Conservation (phyloP, 2,888 invertebrate genomes). For the Clostera curtula region DNA sequence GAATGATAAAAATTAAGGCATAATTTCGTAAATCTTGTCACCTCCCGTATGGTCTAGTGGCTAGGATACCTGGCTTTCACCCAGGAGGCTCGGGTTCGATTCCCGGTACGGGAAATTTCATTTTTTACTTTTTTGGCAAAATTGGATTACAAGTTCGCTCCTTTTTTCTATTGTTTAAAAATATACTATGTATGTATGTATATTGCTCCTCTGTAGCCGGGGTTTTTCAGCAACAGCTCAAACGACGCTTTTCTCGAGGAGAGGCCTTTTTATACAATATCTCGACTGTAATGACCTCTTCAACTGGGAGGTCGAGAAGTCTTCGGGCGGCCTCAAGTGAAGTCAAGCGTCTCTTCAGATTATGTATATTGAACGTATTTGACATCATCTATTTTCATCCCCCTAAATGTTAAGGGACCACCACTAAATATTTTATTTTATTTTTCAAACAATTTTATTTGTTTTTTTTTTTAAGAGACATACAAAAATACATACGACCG, state of each 20-base stretch:
- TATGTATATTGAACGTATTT: too few species aligned
- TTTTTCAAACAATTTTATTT: too few species aligned
- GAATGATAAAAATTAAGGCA: too few species aligned
- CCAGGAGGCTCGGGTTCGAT: conserved; percentile 84
- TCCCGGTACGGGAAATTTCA: conserved; percentile 78
- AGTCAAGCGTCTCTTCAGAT: too few species aligned
- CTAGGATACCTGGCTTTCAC: conserved; percentile 83
- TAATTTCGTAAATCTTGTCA: conserved; percentile 4
- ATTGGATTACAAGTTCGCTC: background rate
- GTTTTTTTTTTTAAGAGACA: too few species aligned
- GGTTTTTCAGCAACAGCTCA: too few species aligned
- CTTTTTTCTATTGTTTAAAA: background rate
- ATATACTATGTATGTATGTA: background rate
- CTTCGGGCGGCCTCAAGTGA: conserved; percentile 3
- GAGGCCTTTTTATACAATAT: conserved; percentile 10
- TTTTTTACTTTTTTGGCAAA: background rate
- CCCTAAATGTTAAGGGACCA: too few species aligned
- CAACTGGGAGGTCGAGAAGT: background rate
- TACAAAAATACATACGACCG: too few species aligned
- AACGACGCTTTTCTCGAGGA: conserved; percentile 1
- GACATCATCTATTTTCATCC: too few species aligned
- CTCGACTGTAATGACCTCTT: conserved; percentile 13
- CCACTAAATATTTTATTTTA: too few species aligned
- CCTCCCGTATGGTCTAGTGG: conserved; percentile 79
- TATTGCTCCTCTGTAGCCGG: too few species aligned